Evolutionary conservation across 23 tunicate species (phyloP).

Genomic region (Clavelina lepadiformis): DNA sequence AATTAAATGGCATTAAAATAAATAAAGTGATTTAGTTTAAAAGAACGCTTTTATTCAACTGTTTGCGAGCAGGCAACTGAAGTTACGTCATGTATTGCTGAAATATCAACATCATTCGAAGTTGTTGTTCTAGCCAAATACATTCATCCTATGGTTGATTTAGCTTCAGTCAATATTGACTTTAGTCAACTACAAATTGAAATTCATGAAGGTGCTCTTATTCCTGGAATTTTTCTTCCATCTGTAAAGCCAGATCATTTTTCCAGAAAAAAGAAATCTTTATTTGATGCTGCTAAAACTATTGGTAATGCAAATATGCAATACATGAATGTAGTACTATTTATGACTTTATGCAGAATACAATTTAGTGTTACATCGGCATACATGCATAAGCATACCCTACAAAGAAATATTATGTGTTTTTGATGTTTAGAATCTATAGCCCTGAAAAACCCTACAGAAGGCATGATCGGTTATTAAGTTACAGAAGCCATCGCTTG

Average conservation of each 20-base stretch:
- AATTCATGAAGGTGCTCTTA: constrained; percentile 69
- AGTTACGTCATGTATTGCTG: constrained; percentile 70
- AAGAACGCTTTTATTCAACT: not conserved
- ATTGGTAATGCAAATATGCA: too few species aligned
- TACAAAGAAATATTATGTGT: too few species aligned
- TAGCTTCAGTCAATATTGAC: constrained; percentile 32
- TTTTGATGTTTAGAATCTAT: too few species aligned
- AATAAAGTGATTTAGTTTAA: not conserved
- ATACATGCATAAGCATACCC: too few species aligned
- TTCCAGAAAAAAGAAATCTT: not conserved
- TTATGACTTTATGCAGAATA: too few species aligned
- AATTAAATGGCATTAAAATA: not conserved
- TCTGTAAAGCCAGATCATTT: constrained; percentile 3
- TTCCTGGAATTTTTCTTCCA: constrained; percentile 75
- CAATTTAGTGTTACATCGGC: too few species aligned
- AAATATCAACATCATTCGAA: constrained; percentile 57
- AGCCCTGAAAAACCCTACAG: too few species aligned
- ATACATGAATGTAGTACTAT: too few species aligned
- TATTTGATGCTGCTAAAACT: too few species aligned
- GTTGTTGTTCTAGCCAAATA: constrained; percentile 32
- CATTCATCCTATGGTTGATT: constrained; percentile 15
- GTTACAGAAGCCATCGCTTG: too few species aligned
- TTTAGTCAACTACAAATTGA: constrained; percentile 45
- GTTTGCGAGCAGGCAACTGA: constrained; percentile 28
- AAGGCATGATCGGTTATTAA: too few species aligned